Evolutionary conservation across 2,113 vertebrate genomes (phyloP).

Genomic region (Burhinus bistriatus): DNA sequence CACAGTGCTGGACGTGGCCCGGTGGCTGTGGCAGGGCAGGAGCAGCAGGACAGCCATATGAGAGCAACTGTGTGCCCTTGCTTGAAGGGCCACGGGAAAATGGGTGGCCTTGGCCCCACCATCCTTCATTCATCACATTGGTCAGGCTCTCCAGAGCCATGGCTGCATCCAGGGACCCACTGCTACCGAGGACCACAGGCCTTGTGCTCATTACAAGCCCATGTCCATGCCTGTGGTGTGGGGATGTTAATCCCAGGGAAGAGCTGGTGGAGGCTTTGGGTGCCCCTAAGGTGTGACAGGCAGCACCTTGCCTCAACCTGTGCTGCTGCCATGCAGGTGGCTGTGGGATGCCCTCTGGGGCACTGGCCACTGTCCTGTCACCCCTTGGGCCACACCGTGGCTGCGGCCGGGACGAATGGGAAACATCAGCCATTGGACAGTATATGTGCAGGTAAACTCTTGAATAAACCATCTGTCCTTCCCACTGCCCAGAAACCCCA

Average conservation of each 20-base stretch:
- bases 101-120: neutral
- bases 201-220: neutral
- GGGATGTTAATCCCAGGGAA: neutral
- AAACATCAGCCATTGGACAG: neutral
- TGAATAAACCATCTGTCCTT: neutral
- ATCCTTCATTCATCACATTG: rapidly evolving
- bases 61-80: neutral
- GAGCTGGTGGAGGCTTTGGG: neutral
- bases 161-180: neutral
- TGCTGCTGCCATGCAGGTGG: neutral
- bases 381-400: neutral
- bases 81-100: neutral
- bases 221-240: too few species aligned
- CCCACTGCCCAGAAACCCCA: neutral
- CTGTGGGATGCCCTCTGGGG: neutral
- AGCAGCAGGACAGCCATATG: neutral
- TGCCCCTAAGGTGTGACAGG: neutral
- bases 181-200: rapidly evolving
- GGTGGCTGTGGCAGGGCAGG: neutral
- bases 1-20: rapidly evolving
- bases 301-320: neutral
- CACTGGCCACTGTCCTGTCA: neutral
- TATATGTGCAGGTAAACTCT: neutral
- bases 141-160: neutral
- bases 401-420: rapidly evolving